Evolutionary conservation across 2,797 vertebrate genomes (phyloP).

Genomic region (Typhlichthys eigenmanni): DNA sequence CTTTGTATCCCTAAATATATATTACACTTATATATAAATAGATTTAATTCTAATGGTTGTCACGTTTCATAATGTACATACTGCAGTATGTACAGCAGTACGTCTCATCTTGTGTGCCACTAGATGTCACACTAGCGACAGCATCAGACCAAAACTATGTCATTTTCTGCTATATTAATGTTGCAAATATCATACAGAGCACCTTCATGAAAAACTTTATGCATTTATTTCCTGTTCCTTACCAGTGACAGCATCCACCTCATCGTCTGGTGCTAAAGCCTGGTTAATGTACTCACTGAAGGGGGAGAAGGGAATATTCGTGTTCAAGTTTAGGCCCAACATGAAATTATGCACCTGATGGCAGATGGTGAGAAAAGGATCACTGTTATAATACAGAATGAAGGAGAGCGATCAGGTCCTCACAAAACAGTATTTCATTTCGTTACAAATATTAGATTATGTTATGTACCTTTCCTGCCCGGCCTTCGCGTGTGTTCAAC

Average conservation of each 20-base stretch:
- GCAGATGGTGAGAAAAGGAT: background rate
- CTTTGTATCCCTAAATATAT: too few species aligned
- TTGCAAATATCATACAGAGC: too few species aligned
- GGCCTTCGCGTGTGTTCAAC: slow-evolving; percentile 95
- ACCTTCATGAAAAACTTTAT: background rate
- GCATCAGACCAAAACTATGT: too few species aligned
- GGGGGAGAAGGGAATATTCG: slow-evolving; percentile 83
- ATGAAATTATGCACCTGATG: slow-evolving; percentile 96
- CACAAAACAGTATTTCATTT: background rate
- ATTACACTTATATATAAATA: too few species aligned
- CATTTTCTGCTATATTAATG: too few species aligned
- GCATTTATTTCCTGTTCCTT: background rate
- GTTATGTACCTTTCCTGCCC: slow-evolving; percentile 86
- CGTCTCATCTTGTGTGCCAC: too few species aligned
- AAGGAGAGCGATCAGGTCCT: background rate
- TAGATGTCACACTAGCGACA: too few species aligned
- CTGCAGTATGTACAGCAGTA: too few species aligned
- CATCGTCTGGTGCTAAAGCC: slow-evolving; percentile 77
- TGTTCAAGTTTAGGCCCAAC: slow-evolving; percentile 94
- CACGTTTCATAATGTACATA: too few species aligned
- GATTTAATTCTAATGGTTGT: too few species aligned
- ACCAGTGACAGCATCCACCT: slow-evolving; percentile 91
- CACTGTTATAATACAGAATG: background rate
- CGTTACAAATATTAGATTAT: background rate
- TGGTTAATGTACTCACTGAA: slow-evolving; percentile 61